Evolutionary conservation across 1,140 invertebrate genomes (phyloP), one percentile per base, ranked within the genome.

Genomic region (Drosophila pseudoobscura): DNA sequence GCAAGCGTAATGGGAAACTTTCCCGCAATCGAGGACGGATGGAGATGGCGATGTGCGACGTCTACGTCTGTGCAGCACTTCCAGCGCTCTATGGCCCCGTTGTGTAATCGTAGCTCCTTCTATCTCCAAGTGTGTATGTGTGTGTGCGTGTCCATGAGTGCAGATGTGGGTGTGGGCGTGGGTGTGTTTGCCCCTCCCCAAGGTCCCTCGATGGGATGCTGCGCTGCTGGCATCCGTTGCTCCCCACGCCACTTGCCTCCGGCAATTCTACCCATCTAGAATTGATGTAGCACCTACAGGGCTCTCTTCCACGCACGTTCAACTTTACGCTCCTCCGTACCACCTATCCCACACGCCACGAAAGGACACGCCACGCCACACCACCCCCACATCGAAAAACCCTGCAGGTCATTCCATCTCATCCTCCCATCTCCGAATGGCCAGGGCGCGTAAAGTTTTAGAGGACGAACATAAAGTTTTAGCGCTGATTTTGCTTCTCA

Each of bases 201-300:
- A 71, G 47, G 69, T 78, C 69, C 82, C 82, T 78, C 35, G 49
- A 62, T 57, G 64, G 74, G 61, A 75, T 78, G 80, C 74, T 79
- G 57, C 41, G 31, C 61, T 73, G 43, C 43, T 52, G 68, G 57
- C 76, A 44, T 74, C 52, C 56, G 47, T 47, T 65, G 26, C 57
- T 31, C 29, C 59, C 62, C 50, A 53, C 47, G 39, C 31, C 47
- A 31, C 58, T 6, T 41, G 52, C 58, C 63, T 52, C 24, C 47
- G 62, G 69, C 49, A 68, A 60, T 62, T 68, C 59, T 75, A 71
- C 56, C 82, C 74, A 87, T 87, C 74, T 78, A 85, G 79, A 87
- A 87, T 85, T 85, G 82, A 85, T 85, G 82, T 82, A 87, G 78
- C 82, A 85, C 82, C 82, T 87, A 87, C 61, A 71, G 78, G 74